Evolutionary conservation across 1,140 invertebrate species (phyloP), one percentile per base, ranked within the genome.

Genomic region (Trissolcus basalis): DNA sequence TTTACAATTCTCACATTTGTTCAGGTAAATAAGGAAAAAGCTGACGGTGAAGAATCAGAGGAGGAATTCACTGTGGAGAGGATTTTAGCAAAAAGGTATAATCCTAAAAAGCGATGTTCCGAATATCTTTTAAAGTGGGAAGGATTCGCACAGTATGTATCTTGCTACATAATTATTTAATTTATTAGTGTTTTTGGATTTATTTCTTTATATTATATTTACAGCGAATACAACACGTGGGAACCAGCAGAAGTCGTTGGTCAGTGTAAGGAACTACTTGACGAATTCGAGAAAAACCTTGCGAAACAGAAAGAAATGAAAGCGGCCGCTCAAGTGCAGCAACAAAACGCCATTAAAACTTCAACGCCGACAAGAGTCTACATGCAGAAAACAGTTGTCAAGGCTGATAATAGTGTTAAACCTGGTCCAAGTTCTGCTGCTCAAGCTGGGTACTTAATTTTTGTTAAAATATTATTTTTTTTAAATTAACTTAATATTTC

Each of bases 51-150:
- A 27, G 89, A 90, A 53, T 86, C 85, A 39, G 88, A 87, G 12
- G 89, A 89, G 63, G 92, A 94, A 81, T 93, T 90, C 81, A 88
- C 90, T 4, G 92, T 95, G 3, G 94, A 95, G 81, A 94, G 93
- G 87, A 95, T 95, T 68, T 89, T 95, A 33, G 93, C 93, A 8
- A 94, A 95, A 83, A 89, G 94, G 11, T 94, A 92, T 80, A 95
- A 95, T 88, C 92, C 93, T 4, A 91, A 93, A 44, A 93, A 92
- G 58, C 93, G 92, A 82, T 92, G 91, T 58, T 92, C 92, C 73
- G 94, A 95, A 86, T 95, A 95, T 86, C 86, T 95, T 77, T 89
- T 95, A 10, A 95, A 95, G 85, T 95, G 94, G 94, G 93, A 95
- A 83, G 92, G 93, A 63, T 93, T 92, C 80, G 88, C 91, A 16